phyloP scores from a whole-genome alignment of 2,113 vertebrate genomes.

The Phrynocephalus versicolor region DNA sequence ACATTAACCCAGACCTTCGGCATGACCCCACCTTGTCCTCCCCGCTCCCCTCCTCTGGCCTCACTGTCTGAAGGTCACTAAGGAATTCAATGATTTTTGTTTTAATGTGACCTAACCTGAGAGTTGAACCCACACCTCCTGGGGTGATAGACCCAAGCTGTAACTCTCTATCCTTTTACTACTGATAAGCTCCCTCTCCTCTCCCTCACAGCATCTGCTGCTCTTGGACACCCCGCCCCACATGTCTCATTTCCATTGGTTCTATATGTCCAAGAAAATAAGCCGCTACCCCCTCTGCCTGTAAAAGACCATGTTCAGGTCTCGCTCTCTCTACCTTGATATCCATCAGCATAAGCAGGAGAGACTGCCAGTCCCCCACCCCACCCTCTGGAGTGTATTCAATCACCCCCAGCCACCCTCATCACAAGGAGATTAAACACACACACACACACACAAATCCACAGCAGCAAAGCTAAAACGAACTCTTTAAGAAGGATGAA shows the following conservation, averaged over 20 bases:
- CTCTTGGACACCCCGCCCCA: not conserved
- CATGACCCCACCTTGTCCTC: accelerated
- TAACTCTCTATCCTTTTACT: accelerated
- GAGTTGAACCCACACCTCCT: accelerated
- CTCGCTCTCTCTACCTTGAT: not conserved
- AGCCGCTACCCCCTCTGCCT: not conserved
- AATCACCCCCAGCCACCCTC: not conserved
- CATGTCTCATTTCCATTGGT: not conserved
- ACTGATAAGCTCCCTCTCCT: not conserved
- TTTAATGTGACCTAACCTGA: not conserved
- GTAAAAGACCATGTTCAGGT: not conserved
- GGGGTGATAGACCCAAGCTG: not conserved
- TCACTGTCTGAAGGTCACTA: accelerated
- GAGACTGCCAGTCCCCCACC: conserved; percentile 12
- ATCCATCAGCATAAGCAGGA: not conserved
- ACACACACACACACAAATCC: conserved; percentile 40
- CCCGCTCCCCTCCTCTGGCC: accelerated
- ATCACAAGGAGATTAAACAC: conserved; percentile 61
- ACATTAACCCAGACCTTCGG: not conserved
- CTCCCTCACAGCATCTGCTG: accelerated
- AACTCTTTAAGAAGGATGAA: conserved; percentile 69
- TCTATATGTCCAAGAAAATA: not conserved
- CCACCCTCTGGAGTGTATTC: not conserved
- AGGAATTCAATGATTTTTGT: not conserved
- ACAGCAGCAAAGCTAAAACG: conserved; percentile 41